Evolutionary conservation across 2,888 invertebrate species (phyloP), one percentile per base, ranked within the genome.

Genomic region (Agrotis puta): DNA sequence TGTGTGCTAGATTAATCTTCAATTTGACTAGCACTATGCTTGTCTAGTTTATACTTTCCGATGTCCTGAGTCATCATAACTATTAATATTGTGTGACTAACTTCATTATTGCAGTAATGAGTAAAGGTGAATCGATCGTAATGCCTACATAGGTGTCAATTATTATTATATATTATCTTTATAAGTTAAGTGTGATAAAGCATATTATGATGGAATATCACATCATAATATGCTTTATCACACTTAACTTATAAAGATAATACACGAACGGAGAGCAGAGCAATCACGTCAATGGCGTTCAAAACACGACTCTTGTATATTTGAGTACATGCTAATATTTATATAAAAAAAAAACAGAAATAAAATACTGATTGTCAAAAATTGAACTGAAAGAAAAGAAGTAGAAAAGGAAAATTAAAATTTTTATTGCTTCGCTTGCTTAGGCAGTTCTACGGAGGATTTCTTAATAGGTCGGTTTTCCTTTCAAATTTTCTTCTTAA

Each of bases 241-340:
- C n/a, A n/a, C n/a, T n/a, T n/a, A n/a, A n/a, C n/a, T n/a, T n/a
- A n/a, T n/a, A n/a, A n/a, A n/a, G n/a, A n/a, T n/a, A n/a, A n/a
- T n/a, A n/a, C n/a, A n/a, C n/a, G n/a, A n/a, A 24, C 27, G 39
- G 45, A 65, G 67, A 56, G 13, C 27, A n/a, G 16, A 71, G 33
- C 18, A 58, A 84, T 84, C 80, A 78, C 77, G 84, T 50, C 39
- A 54, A 66, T 45, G 47, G 56, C 72, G 75, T 58, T 68, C 70
- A 45, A 54, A 50, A 20, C n/a, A 27, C 59, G 77, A 43, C 68
- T 50, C 65, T 77, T 73, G 72, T 77, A 70, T 64, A 39, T 62
- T 67, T 59, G 33, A 62, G 69, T 54, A 27, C 27, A 56, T 61
- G 45, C 27, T 66, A 64, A 54, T 56, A 59, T 45, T 73, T 0